Evolutionary conservation across 2,888 invertebrate species (phyloP).

Genomic region (Tineola bisselliella): DNA sequence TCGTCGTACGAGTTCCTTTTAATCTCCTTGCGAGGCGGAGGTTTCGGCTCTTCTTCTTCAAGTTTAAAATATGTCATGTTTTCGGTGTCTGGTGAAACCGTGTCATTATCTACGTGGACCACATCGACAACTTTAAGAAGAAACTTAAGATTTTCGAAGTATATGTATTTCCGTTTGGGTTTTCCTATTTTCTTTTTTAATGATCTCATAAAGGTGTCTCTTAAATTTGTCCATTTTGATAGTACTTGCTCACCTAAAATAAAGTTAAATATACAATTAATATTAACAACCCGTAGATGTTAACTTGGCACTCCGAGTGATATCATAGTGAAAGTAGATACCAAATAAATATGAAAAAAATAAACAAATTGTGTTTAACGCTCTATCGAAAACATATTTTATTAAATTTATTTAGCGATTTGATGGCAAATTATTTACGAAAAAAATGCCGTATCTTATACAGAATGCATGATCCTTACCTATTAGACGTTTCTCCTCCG

Average conservation of each 20-base stretch:
- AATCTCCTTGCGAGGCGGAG: conserved; percentile 19
- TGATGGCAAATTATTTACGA: no score
- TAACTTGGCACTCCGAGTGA: no score
- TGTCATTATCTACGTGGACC: conserved; percentile 18
- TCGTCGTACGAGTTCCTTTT: conserved; percentile 19
- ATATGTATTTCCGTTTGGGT: conserved; percentile 39
- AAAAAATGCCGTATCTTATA: neutral
- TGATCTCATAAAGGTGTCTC: conserved; percentile 50
- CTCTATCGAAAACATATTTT: no score
- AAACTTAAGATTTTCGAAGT: conserved; percentile 44
- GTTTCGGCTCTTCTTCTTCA: conserved; percentile 5
- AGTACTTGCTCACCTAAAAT: conserved; percentile 44
- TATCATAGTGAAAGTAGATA: no score
- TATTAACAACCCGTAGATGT: no score
- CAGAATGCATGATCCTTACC: conserved; percentile 24
- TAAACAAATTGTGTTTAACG: no score
- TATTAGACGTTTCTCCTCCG: conserved; percentile 36
- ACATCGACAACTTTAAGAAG: conserved; percentile 31
- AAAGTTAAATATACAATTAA: conserved; percentile 1
- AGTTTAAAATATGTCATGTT: conserved; percentile 18
- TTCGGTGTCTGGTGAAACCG: neutral
- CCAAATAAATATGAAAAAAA: no score
- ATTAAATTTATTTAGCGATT: no score
- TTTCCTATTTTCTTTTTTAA: conserved; percentile 38
- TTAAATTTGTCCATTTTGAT: conserved; percentile 53